Evolutionary conservation across 2,888 invertebrate genomes (phyloP).

Genomic region (Hyles lineata): DNA sequence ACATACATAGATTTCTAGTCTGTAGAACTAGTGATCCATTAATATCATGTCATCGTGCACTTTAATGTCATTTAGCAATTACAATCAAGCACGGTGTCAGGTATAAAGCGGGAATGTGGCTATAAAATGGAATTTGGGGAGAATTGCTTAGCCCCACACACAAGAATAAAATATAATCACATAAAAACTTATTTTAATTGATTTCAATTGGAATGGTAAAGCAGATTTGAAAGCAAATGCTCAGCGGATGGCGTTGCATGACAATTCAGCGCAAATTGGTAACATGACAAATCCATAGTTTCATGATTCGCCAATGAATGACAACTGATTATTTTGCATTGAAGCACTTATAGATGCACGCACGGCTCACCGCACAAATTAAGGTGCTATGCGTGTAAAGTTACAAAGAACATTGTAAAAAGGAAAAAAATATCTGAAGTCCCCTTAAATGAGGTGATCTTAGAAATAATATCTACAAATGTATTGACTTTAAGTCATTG

Average conservation of each 20-base stretch:
- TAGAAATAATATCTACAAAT: background rate
- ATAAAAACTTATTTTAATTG: too few relatives aligned
- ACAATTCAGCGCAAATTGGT: background rate
- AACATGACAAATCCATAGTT: background rate
- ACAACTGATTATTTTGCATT: background rate
- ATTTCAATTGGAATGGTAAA: too few relatives aligned
- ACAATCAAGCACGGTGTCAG: background rate
- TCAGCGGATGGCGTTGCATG: background rate
- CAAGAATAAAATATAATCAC: too few relatives aligned
- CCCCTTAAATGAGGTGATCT: background rate
- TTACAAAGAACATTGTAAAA: background rate
- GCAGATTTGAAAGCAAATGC: too few relatives aligned
- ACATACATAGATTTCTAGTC: background rate
- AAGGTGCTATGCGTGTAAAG: conserved; percentile 20
- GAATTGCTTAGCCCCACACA: too few relatives aligned
- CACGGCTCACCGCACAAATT: background rate
- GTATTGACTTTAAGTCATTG: background rate
- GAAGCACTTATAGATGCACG: conserved; percentile 1
- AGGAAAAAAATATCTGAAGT: background rate
- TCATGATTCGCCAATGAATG: background rate
- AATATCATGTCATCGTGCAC: background rate
- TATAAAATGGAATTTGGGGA: too few relatives aligned
- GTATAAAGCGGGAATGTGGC: background rate
- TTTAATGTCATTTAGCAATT: background rate
- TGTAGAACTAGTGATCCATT: background rate